phyloP scores from a whole-genome alignment of 92 coral and sea anemone species.

The Blastomussa wellsi region DNA sequence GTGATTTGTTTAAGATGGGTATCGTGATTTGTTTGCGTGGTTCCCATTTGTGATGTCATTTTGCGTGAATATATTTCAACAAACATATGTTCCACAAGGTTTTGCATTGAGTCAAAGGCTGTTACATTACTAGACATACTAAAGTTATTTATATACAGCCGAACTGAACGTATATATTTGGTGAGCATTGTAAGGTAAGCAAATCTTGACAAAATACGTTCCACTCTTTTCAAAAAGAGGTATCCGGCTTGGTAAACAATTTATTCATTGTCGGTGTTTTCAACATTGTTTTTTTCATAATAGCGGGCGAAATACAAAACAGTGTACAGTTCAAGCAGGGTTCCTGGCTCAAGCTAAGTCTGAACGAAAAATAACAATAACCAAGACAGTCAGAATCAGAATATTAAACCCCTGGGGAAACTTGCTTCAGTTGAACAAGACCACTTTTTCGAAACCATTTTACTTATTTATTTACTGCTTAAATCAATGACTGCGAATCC shows the following conservation, averaged over 20 bases:
- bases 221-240: not conserved
- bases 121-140: not conserved
- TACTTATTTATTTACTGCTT: constrained; percentile 15
- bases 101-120: not conserved
- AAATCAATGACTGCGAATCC: not conserved
- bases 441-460: not conserved
- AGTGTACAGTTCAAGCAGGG: too few species aligned
- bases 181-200: not conserved
- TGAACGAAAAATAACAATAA: not conserved
- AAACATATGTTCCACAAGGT: constrained; percentile 9
- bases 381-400: not conserved
- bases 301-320: not conserved
- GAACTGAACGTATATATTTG: not conserved
- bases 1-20: not conserved
- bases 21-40: constrained; percentile 16
- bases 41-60: not conserved
- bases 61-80: constrained; percentile 9
- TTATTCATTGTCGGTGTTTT: not conserved
- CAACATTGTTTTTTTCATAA: not conserved
- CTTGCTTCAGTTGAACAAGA: not conserved
- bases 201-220: not conserved
- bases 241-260: not conserved
- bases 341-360: too few species aligned
- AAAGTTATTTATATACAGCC: not conserved
- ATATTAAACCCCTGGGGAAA: not conserved